phyloP scores from a whole-genome alignment of 2,113 vertebrate species.

The Paedocypris sp. region DNA sequence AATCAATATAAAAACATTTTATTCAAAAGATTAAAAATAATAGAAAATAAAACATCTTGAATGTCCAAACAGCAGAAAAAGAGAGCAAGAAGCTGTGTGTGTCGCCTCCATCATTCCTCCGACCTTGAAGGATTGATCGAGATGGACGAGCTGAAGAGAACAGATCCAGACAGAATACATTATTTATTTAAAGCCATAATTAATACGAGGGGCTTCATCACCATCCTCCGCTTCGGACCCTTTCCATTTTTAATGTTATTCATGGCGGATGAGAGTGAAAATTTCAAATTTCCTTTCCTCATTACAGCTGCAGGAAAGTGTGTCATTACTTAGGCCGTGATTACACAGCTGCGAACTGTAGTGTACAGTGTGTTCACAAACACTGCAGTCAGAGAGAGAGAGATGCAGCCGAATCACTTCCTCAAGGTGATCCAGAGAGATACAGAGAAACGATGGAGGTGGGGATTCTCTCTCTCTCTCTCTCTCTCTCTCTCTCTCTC shows the following conservation, averaged over 20 bases:
- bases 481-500: too few relatives aligned
- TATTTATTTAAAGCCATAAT: slow-evolving; percentile 54
- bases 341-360: slow-evolving; percentile 41
- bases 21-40: too few relatives aligned
- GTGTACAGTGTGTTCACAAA: slow-evolving; percentile 35
- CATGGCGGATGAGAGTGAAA: slow-evolving; percentile 40
- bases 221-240: slow-evolving; percentile 32
- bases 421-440: slow-evolving; percentile 35
- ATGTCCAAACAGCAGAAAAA: too few relatives aligned
- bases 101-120: slow-evolving; percentile 23
- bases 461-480: too few relatives aligned
- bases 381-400: slow-evolving; percentile 28
- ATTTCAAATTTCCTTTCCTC: slow-evolving; percentile 40
- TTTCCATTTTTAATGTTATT: slow-evolving; percentile 53
- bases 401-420: slow-evolving; percentile 26
- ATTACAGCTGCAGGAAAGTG: slow-evolving; percentile 40
- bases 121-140: slow-evolving; percentile 41
- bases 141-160: slow-evolving; percentile 25
- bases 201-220: slow-evolving; percentile 47
- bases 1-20: too few relatives aligned
- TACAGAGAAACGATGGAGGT: too few relatives aligned
- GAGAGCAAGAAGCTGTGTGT: too few relatives aligned
- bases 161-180: slow-evolving; percentile 43
- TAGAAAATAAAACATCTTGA: too few relatives aligned
- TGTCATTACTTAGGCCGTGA: slow-evolving; percentile 44